Evolutionary conservation across 2,888 invertebrate species (phyloP), one percentile per base, ranked within the genome.

Genomic region (Agrotis puta): DNA sequence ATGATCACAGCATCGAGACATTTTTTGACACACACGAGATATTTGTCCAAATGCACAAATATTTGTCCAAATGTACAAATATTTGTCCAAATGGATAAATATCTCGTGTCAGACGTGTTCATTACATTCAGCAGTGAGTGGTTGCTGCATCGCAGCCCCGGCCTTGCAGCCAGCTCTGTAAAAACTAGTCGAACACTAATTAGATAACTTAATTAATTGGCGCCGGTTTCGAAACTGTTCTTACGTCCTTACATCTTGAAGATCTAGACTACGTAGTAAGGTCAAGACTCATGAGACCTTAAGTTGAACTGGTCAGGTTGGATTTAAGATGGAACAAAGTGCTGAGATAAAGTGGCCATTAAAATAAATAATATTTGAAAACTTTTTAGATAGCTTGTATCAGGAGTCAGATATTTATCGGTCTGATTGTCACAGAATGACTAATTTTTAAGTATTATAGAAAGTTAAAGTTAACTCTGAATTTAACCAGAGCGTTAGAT

Each of bases 131-230:
- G 39, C 39, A 39, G 39, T 22, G n/a, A n/a, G 20, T 16, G 51
- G 1, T 43, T 59, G 43, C 65, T 77, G 63, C 53, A 47, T 50
- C 9, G 18, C 64, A 51, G 22, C 77, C 69, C n/a, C 48, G 66
- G 27, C 79, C 79, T 79, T 72, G 83, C 50, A 62, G 45, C 67
- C 3, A 61, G 27, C 13, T 20, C 53, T 54, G 62, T 64, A 82
- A 79, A 79, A 79, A 79, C 50, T 63, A 24, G 73, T 72, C 63
- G 43, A 51, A 62, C 63, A 59, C 57, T 82, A 74, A 79, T 80
- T 74, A 84, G 54, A 62, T 57, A 59, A 61, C 24, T 58, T 70
- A 81, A 77, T 82, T 71, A 77, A 84, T 82, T 84, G 45, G 68
- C 58, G 43, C 22, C 74, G 82, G 58, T 82, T 74, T 67, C 70